Evolutionary conservation across 1,140 invertebrate genomes (phyloP).

Genomic region (Hycleus cichorii): DNA sequence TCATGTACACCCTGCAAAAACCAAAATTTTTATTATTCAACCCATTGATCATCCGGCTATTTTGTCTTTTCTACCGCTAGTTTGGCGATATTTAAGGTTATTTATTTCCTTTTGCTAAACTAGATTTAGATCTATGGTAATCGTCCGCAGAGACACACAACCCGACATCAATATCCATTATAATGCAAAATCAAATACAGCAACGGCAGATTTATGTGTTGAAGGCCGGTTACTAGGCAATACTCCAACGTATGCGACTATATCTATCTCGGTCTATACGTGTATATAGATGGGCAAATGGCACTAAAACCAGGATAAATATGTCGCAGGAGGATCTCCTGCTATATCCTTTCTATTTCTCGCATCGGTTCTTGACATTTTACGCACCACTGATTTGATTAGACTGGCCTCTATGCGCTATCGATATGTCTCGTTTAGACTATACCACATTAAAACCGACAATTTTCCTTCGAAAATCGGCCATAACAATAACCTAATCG

Average conservation of each 20-base stretch:
- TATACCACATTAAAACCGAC: no score
- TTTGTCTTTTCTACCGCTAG: no score
- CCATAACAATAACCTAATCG: background rate
- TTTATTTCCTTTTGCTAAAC: no score
- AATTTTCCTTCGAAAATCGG: background rate
- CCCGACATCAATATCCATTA: slow-evolving; percentile 20
- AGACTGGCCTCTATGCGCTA: slow-evolving; percentile 14
- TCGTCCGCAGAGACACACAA: slow-evolving; percentile 7
- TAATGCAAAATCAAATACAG: slow-evolving; percentile 19
- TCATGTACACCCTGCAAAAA: slow-evolving; percentile 42
- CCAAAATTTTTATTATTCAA: background rate
- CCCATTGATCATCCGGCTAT: no score
- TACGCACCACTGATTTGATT: slow-evolving; percentile 13
- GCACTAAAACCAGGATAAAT: slow-evolving; percentile 18
- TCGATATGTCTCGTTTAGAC: slow-evolving; percentile 6
- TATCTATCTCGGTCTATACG: no score
- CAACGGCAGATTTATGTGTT: slow-evolving; percentile 13
- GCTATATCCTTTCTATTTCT: slow-evolving; percentile 14
- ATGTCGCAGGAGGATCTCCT: slow-evolving; percentile 16
- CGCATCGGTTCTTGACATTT: slow-evolving; percentile 16
- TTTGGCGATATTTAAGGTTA: no score
- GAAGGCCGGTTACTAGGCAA: background rate
- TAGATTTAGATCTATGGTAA: slow-evolving; percentile 14
- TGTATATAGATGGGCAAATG: no score
- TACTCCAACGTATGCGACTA: no score